Base-by-base conservation (phyloP, 2,888 invertebrate species). In the Lysandra bellargus region DNA sequence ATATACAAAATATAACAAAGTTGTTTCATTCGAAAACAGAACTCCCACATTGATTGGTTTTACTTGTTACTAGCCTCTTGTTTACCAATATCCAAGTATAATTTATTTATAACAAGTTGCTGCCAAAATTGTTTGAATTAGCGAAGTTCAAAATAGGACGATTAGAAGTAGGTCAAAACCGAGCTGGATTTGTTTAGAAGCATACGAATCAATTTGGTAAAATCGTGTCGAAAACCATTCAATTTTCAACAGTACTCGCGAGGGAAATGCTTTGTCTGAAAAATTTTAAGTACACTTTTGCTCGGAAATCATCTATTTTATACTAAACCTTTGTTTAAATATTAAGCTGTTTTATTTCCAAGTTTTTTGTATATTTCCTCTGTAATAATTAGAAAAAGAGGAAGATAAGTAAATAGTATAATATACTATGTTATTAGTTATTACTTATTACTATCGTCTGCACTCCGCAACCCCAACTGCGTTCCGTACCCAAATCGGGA, bases 181-280 rank as follows among this genome's bases (percentile, higher is more conserved):
- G 44, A 44, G 74, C 44, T 44, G 44, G 44, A 74, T 74, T 74
- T 74, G 23, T 74, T 74, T 74, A 74, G 23, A 74, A 74, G 74
- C 74, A 74, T 44, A 44, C 74, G 9, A 74, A 74, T 74, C 74
- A 74, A 74, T 74, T 74, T 74, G 44, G 44, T 74, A 74, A 12
- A 74, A 74, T 74, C 74, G 74, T 74, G 74, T 74, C 44, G 74
- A 74, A 74, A 74, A 74, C 44, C 23, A 74, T 74, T 74, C 44
- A 44, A 44, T 40, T 74, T 74, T 74, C 44, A 40, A 40, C n/a
- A 23, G 44, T 14, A 23, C 74, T 74, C 74, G 74, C 44, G 44
- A n/a, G 44, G 23, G 44, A 74, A 44, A 69, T 33, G 69, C 69
- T 69, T 69, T 37, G 14, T 14, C 14, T 69, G 33, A 37, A 69